These are phyloP conservation scores for Tenthredo amoena DNA, from an alignment of 2,888 invertebrate genomes.

Conservation along the genomic window DNA sequence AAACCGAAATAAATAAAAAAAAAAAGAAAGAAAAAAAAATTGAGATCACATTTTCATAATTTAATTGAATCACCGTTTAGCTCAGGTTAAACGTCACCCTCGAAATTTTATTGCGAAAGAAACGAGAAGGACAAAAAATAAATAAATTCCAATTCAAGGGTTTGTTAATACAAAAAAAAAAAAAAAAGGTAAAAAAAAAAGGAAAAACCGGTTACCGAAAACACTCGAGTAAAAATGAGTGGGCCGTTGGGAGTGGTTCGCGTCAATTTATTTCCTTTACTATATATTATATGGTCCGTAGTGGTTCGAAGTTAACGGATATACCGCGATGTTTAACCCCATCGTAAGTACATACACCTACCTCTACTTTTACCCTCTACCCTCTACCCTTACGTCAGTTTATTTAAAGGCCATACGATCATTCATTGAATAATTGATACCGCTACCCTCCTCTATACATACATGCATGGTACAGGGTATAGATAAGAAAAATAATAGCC, in stretches of 20 bases:
- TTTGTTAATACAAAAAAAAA: neutral
- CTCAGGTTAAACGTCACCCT: neutral
- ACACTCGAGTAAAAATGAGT: neutral
- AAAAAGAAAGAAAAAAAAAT: neutral
- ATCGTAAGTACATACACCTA: constrained; percentile 17
- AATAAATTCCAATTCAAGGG: neutral
- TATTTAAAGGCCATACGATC: constrained; percentile 4
- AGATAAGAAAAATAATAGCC: neutral
- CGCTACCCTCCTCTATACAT: neutral
- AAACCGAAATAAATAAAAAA: neutral
- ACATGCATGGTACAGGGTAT: neutral
- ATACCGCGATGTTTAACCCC: constrained; percentile 17
- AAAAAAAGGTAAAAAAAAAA: neutral
- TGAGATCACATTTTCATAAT: neutral
- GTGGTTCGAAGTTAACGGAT: constrained; percentile 14
- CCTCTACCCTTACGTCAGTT: constrained; percentile 5
- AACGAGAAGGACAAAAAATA: neutral
- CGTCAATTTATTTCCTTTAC: constrained; percentile 21
- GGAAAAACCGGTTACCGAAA: neutral
- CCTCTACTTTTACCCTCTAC: neutral
- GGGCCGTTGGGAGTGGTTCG: constrained; percentile 11
- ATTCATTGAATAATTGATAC: constrained; percentile 34
- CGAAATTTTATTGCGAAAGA: neutral
- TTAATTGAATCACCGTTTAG: neutral
- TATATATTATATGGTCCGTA: neutral